phyloP scores from a whole-genome alignment of 2,797 vertebrate species.

The Chelon auratus region DNA sequence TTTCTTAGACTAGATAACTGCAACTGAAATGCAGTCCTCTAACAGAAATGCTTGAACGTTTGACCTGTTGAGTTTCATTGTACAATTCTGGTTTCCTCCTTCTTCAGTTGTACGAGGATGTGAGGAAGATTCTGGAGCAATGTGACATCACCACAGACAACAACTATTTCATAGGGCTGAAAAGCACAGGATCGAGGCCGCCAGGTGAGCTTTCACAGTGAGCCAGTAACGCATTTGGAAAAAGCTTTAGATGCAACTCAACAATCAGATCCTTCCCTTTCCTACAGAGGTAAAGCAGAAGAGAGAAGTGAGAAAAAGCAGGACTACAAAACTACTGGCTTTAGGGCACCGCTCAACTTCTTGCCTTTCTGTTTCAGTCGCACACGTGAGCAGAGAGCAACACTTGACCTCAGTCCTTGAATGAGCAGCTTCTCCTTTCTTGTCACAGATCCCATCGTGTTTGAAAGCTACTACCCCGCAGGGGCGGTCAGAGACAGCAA shows the following conservation, averaged over 20 bases:
- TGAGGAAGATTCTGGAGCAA: slow-evolving; percentile 87
- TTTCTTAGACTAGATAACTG: no score
- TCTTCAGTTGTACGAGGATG: slow-evolving; percentile 89
- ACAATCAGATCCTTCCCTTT: not conserved
- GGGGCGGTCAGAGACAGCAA: slow-evolving; percentile 53
- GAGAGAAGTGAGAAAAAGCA: slow-evolving; percentile 17
- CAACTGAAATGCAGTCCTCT: not conserved
- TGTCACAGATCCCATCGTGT: slow-evolving; percentile 85
- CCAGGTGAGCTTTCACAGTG: slow-evolving; percentile 83
- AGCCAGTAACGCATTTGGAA: not conserved
- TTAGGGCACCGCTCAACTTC: not conserved
- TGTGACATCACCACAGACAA: slow-evolving; percentile 88
- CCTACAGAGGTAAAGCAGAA: slow-evolving; percentile 3
- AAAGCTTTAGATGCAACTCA: not conserved
- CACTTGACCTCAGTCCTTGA: slow-evolving; percentile 18
- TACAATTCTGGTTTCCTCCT: not conserved
- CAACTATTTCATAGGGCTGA: slow-evolving; percentile 88
- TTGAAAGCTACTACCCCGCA: slow-evolving; percentile 85
- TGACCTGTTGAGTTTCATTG: not conserved
- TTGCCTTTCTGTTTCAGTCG: slow-evolving; percentile 14
- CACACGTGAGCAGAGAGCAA: not conserved
- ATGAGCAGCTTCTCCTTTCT: slow-evolving; percentile 28
- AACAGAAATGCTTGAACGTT: not conserved
- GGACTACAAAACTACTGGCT: not conserved
- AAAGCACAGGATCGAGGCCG: slow-evolving; percentile 85